These are phyloP conservation scores for Oceanodroma tethys DNA, from an alignment of 2,113 vertebrate species.

Conservation along the genomic window DNA sequence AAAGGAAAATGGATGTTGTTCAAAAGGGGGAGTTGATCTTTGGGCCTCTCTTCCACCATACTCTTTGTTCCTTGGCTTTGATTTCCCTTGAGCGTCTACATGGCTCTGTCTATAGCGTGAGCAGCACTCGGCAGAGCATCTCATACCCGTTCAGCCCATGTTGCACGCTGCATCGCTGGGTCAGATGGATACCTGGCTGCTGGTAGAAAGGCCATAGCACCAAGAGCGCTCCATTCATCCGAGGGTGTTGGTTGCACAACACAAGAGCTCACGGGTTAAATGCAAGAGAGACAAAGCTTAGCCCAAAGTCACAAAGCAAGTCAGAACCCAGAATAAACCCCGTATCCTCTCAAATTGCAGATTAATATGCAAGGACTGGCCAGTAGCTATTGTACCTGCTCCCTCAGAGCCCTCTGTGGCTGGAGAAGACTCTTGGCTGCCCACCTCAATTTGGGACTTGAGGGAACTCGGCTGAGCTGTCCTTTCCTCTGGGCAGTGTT, in stretches of 20 bases:
- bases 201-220: not conserved
- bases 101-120: not conserved
- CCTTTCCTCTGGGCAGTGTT: not conserved
- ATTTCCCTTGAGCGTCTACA: not conserved
- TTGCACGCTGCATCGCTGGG: rapidly evolving
- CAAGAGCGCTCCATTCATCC: not conserved
- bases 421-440: not conserved
- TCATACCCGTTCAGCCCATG: not conserved
- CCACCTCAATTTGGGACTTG: not conserved
- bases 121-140: not conserved
- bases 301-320: not conserved
- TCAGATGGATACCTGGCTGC: not conserved
- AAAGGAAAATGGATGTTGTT: not conserved
- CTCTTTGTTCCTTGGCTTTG: not conserved
- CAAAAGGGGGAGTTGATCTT: not conserved
- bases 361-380: not conserved
- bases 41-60: not conserved
- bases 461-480: not conserved
- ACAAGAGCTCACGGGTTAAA: not conserved
- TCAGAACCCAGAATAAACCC: not conserved
- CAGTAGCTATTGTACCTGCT: not conserved
- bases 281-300: not conserved
- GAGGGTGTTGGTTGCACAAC: not conserved
- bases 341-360: not conserved
- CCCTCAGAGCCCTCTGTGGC: not conserved